Base-by-base conservation (phyloP, 2,113 vertebrate species). In the Bambusicola thoracicus region DNA sequence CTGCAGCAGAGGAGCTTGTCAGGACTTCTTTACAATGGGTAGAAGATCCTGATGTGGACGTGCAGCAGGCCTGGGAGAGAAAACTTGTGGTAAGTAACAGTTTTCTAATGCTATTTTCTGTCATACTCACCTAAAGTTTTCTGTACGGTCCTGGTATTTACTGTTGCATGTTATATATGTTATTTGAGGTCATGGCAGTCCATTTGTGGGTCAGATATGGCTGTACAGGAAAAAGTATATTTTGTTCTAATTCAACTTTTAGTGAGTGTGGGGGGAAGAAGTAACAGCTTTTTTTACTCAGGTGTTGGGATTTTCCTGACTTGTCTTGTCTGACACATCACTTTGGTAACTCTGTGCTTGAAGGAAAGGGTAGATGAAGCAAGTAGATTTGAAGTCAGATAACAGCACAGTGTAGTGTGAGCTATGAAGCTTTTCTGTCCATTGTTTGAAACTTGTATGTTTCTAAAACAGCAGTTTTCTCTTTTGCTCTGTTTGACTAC, bases 11-110 rank as follows among this genome's bases (percentile, higher is more conserved):
- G 20, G 34, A 81, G 20, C 92, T 96, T 10, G 55, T 98, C n/a
- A 51, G 94, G 61, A 75, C 89, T 30, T 83, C 87, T 32, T 75
- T 98, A 6, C 94, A 89, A 79, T 81, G 91, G 80, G 53, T 97
- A 19, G 56, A 94, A 55, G 95, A 96, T 20, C 40, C 93, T 59
- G 90, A 94, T 44, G 74, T 88, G 30, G 70, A 94, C 27, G 7
- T 62, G 24, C 89, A 84, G 34, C 81, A 93, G 38, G 82, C 81
- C 69, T 86, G 73, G 58, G 97, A 97, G 48, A 67, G 36, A 29
- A 89, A 94, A 58, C 93, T 99, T 59, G 78, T 85, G 97, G 99
- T 99, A 87, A 97, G 96, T 84, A 21, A n/a, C 10, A 11, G 7
- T n/a, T 36, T 14, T 85, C n/a, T 83, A 56, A 67, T 62, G 25